phyloP scores from a whole-genome alignment of 2,113 vertebrate genomes.

The Leucopsar rothschildi region DNA sequence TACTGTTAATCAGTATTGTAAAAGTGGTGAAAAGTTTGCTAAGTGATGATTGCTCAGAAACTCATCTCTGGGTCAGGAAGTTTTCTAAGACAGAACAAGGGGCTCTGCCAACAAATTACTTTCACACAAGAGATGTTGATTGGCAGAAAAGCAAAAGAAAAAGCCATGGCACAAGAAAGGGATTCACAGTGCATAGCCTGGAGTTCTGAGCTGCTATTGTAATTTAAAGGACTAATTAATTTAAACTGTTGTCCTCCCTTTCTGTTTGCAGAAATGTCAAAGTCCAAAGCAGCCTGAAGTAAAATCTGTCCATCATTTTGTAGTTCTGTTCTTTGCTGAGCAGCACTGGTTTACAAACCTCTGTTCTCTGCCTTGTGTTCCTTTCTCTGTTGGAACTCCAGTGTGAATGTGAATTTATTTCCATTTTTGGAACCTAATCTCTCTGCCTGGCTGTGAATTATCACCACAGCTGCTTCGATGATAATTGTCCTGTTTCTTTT shows the following conservation, averaged over 20 bases:
- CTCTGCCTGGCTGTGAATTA: constrained; percentile 56
- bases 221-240: constrained; percentile 36
- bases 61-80: background rate
- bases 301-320: background rate
- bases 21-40: background rate
- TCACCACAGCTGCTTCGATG: constrained; percentile 52
- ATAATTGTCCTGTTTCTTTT: constrained; percentile 63
- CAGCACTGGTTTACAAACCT: background rate
- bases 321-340: background rate
- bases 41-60: background rate
- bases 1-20: background rate
- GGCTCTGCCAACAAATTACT: background rate
- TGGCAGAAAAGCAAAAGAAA: background rate
- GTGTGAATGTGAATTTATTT: constrained; percentile 37
- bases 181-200: background rate
- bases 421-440: constrained; percentile 57
- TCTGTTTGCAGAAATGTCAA: background rate
- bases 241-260: background rate
- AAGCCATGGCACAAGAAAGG: background rate
- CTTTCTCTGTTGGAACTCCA: background rate
- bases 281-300: background rate
- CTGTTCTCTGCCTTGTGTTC: background rate
- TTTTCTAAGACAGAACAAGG: background rate
- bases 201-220: background rate
- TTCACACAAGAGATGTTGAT: background rate